Base-by-base conservation (phyloP, 2,113 vertebrate species). In the Eublepharis macularius region DNA sequence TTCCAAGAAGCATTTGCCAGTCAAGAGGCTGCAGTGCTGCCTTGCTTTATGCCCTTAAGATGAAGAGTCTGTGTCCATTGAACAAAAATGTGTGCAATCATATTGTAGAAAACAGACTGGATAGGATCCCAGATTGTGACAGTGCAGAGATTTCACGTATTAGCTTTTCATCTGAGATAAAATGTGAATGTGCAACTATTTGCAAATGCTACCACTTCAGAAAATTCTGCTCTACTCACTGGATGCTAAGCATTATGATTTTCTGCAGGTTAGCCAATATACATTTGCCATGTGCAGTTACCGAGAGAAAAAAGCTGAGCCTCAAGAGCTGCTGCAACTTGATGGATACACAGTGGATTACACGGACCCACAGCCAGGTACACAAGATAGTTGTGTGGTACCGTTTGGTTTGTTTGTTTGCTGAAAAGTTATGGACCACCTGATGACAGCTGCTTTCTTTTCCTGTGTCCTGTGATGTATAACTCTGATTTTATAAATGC, bases 211-310 rank as follows among this genome's bases (percentile, higher is more conserved):
- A 14, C 54, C 2, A 0, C 75, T 91, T 90, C 34, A 39, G 87
- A 60, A 83, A 69, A 89, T 47, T 83, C 70, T 78, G 84, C 78
- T 12, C 2, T 88, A 85, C 76, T 69, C 72, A 45, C 60, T 74
- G 4, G 81, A 83, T 84, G 68, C 81, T 87, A 94, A 86, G 89
- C 74, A 82, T 93, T 94, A 60, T 90, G 92, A 13, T 94, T 83
- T 94, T 85, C 89, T 91, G 41, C 95, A 99, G 99, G 99, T 99
- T 94, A 99, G 99, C 95, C 99, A 99, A 94, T 99, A 99, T 94
- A 99, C 98, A 4, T 99, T 99, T 93, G 98, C 98, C 92, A 99
- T 99, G 99, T 99, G 98, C 97, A 99, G 98, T 97, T 99, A 99
- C 93, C 97, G 99, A 91, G 98, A 99, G 95, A 99, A 99, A 96